phyloP scores from a whole-genome alignment of 2,113 vertebrate species.

The Alosa alosa region DNA sequence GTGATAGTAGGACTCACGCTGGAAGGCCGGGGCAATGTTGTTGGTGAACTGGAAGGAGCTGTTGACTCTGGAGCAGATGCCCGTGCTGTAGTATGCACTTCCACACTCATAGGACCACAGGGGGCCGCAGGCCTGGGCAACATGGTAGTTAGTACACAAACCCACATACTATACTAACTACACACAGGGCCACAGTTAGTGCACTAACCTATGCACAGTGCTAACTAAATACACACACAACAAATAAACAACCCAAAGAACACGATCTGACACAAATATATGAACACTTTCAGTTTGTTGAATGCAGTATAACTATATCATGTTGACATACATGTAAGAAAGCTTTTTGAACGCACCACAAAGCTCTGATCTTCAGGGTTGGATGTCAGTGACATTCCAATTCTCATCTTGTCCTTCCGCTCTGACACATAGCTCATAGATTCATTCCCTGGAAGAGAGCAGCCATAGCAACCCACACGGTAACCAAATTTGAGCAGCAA shows the following conservation, averaged over 20 bases:
- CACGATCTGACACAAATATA: too few relatives aligned
- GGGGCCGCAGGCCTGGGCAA: constrained; percentile 85
- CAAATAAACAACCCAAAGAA: too few relatives aligned
- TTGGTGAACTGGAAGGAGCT: constrained; percentile 85
- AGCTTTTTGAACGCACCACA: constrained; percentile 37
- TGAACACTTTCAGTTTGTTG: background rate
- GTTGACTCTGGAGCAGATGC: constrained; percentile 88
- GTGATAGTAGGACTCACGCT: constrained; percentile 74
- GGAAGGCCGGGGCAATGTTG: constrained; percentile 86
- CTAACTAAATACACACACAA: too few relatives aligned
- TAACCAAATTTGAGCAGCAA: too few relatives aligned
- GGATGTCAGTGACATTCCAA: constrained; percentile 46
- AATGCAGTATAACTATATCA: background rate
- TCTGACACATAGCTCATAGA: constrained; percentile 41
- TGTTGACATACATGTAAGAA: background rate
- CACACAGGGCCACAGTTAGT: constrained; percentile 87
- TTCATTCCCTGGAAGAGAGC: constrained; percentile 25
- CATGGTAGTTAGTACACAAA: background rate
- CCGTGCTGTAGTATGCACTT: constrained; percentile 92
- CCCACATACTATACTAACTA: too few relatives aligned
- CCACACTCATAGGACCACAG: constrained; percentile 98
- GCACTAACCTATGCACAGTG: background rate
- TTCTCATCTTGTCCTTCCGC: constrained; percentile 45
- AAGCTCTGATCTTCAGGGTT: constrained; percentile 51
- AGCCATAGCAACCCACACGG: background rate